Evolutionary conservation across 2,888 invertebrate species (phyloP).

Genomic region (Halictus ligatus): DNA sequence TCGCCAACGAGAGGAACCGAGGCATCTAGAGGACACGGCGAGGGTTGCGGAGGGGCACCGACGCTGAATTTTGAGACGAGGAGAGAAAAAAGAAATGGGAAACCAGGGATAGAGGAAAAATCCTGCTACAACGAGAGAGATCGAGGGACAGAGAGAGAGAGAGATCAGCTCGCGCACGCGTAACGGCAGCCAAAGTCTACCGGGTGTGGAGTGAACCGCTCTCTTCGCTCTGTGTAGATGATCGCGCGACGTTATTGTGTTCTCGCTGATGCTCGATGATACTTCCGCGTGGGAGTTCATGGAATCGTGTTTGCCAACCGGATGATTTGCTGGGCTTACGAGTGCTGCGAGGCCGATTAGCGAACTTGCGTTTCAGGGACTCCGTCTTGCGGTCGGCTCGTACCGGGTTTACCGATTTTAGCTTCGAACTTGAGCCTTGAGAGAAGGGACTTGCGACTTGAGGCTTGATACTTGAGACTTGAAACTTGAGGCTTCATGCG

Average conservation of each 20-base stretch:
- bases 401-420: not conserved
- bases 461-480: too few species aligned
- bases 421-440: not conserved
- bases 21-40: not conserved
- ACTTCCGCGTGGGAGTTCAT: constrained; percentile 13
- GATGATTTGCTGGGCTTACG: constrained; percentile 24
- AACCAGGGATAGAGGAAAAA: constrained; percentile 3
- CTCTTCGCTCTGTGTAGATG: not conserved
- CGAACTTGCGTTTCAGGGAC: not conserved
- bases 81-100: constrained; percentile 4
- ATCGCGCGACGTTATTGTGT: constrained; percentile 18
- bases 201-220: not conserved
- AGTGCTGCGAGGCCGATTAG: not conserved
- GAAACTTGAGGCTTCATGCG: too few species aligned
- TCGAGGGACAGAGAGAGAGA: constrained; percentile 3
- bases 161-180: not conserved
- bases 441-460: too few species aligned
- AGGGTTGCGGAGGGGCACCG: constrained; percentile 1
- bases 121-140: not conserved
- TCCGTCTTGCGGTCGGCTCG: not conserved
- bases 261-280: not conserved
- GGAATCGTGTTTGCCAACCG: constrained; percentile 10
- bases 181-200: not conserved
- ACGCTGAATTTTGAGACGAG: constrained; percentile 4
- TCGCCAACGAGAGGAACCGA: not conserved